Base-by-base conservation (phyloP, 2,888 invertebrate species). In the Melinaea marsaeus region DNA sequence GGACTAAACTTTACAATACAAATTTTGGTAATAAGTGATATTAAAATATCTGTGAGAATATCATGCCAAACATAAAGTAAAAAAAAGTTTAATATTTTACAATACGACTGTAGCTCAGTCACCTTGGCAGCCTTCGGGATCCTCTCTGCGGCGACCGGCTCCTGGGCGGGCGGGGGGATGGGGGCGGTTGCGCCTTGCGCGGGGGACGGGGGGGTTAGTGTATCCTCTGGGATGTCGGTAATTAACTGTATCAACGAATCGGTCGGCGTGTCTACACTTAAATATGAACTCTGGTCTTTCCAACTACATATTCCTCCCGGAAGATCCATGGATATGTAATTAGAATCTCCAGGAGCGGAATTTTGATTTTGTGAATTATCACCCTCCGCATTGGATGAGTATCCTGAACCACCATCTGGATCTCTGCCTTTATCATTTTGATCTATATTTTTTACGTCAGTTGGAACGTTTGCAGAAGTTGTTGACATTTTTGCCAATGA, bases 251-350 rank as follows among this genome's bases (percentile, higher is more conserved):
- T 69, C 61, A 79, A 71, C 62, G 80, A 79, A 71, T 83, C 79
- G 33, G 72, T 73, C 46, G 90, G 83, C 64, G 91, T 88, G 81
- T 94, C 94, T 76, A 91, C 79, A 75, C 94, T 92, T 75, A 96
- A 87, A 77, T 95, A 95, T 58, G 96, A 95, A 79, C 95, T 95
- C 79, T 95, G 93, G 79, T 95, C 96, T 80, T 93, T 93, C 95
- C 95, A 96, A 79, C 95, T 94, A 81, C 95, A 95, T 73, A 96
- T 93, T 62, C 95, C 95, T 67, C 95, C 95, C 5, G 96, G 96
- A 70, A 96, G 87, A 84, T 95, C 94, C 77, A 95, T 93, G 58
- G 94, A 92, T 74, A 94, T 92, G 75, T 93, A 93, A 76, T 93
- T 93, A 13, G 94, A 93, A 74, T 90, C 86, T 63, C 78, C 85